phyloP scores from a whole-genome alignment of 2,113 vertebrate species.

The Sturnus vulgaris region DNA sequence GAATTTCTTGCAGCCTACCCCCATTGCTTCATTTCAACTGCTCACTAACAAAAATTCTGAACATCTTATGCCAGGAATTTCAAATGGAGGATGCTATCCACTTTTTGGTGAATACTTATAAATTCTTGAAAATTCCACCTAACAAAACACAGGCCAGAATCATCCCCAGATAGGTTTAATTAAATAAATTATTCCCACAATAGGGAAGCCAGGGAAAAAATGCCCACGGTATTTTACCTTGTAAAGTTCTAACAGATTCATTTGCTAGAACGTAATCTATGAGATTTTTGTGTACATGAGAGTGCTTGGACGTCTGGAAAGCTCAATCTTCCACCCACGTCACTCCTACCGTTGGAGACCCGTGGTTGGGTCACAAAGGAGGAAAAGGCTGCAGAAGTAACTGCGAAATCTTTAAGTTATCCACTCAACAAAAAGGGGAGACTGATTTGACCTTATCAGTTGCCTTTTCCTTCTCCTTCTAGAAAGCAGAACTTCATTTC shows the following conservation, averaged over 20 bases:
- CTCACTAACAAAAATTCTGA: not conserved
- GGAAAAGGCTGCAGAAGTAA: not conserved
- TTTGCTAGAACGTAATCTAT: not conserved
- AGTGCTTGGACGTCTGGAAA: not conserved
- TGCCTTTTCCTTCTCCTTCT: not conserved
- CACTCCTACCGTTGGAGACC: not conserved
- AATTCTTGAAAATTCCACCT: not conserved
- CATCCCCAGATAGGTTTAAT: not conserved
- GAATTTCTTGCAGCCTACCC: not conserved
- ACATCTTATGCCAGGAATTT: not conserved
- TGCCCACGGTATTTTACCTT: not conserved
- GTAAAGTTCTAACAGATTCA: not conserved
- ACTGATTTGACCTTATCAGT: not conserved
- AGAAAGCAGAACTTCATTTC: not conserved
- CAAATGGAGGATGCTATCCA: not conserved
- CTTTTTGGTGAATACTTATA: not conserved
- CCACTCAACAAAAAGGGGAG: not conserved
- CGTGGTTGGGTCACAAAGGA: not conserved
- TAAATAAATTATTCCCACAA: not conserved
- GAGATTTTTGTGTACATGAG: not conserved
- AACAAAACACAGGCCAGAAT: not conserved
- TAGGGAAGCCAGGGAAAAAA: not conserved
- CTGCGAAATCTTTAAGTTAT: not conserved
- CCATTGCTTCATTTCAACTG: not conserved
- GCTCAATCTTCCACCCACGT: not conserved